Evolutionary conservation across 1,140 invertebrate genomes (phyloP).

Genomic region (Venturia canescens): DNA sequence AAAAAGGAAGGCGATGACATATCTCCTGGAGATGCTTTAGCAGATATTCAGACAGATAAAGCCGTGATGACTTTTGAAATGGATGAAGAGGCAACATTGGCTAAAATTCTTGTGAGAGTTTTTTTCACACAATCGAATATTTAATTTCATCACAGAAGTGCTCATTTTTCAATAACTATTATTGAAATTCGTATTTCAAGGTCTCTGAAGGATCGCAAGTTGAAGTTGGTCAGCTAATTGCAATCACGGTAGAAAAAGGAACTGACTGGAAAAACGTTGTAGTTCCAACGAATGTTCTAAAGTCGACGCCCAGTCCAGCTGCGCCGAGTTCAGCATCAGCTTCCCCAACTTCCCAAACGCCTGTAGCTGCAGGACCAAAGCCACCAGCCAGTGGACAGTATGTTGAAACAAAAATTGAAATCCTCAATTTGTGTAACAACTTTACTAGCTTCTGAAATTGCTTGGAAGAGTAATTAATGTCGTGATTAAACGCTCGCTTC

Average conservation of each 20-base stretch:
- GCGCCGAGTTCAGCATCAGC: neutral
- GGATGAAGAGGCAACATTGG: slow-evolving; percentile 97
- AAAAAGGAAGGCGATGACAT: slow-evolving; percentile 95
- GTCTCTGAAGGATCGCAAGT: slow-evolving; percentile 87
- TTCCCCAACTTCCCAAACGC: slow-evolving; percentile 26
- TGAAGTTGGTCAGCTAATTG: slow-evolving; percentile 90
- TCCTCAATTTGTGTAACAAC: slow-evolving; percentile 28
- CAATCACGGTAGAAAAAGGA: slow-evolving; percentile 89
- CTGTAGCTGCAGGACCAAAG: slow-evolving; percentile 31
- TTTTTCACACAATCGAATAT: slow-evolving; percentile 6
- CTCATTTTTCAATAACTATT: neutral
- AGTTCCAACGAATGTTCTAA: slow-evolving; percentile 67
- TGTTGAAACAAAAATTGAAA: too few relatives aligned
- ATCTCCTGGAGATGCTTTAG: slow-evolving; percentile 91
- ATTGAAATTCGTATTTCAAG: slow-evolving; percentile 70
- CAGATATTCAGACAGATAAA: slow-evolving; percentile 99
- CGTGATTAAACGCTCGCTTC: neutral
- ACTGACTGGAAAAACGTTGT: slow-evolving; percentile 71
- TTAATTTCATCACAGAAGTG: neutral
- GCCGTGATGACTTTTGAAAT: slow-evolving; percentile 99
- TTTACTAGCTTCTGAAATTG: too few relatives aligned
- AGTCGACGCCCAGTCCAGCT: slow-evolving; percentile 64
- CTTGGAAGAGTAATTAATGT: too few relatives aligned
- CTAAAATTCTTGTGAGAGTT: slow-evolving; percentile 86
- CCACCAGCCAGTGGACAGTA: slow-evolving; percentile 68